A percentile compares a stretch with the other conserved stretches of the same genome.
Evolutionary conservation across 2,113 vertebrate genomes (phyloP).

Genomic region (Labrus mixtus): DNA sequence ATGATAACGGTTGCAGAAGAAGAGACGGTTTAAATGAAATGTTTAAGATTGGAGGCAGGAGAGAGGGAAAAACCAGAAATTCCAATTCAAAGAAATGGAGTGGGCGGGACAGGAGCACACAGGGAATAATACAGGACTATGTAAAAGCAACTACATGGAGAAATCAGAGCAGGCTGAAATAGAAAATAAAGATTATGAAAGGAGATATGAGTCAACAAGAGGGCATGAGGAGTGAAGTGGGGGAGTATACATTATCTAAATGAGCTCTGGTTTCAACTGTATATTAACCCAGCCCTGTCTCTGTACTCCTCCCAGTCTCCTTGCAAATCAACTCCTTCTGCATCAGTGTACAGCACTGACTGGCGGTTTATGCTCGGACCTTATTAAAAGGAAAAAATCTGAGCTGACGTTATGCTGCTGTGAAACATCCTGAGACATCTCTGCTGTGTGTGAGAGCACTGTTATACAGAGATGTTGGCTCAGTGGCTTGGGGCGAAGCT

Average conservation of each 20-base stretch:
- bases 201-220: slow-evolving; percentile 22
- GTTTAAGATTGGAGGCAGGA: slow-evolving; percentile 14
- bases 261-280: slow-evolving; percentile 21
- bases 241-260: slow-evolving; percentile 25
- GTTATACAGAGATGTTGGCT: slow-evolving; percentile 23
- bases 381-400: slow-evolving; percentile 19
- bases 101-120: slow-evolving; percentile 18
- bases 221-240: slow-evolving; percentile 2
- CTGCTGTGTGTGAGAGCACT: slow-evolving; percentile 10
- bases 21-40: slow-evolving; percentile 27
- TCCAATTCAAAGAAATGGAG: slow-evolving; percentile 25
- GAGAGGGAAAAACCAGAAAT: slow-evolving; percentile 6
- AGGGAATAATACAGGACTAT: slow-evolving; percentile 1
- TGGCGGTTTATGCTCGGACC: slow-evolving; percentile 45
- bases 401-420: slow-evolving; percentile 38
- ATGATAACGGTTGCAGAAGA: background rate
- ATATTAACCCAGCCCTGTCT: background rate
- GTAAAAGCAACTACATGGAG: slow-evolving; percentile 4
- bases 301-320: background rate
- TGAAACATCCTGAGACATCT: slow-evolving; percentile 34
- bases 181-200: slow-evolving; percentile 20
- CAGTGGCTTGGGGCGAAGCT: slow-evolving; percentile 14
- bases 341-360: slow-evolving; percentile 52
- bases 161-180: slow-evolving; percentile 11
- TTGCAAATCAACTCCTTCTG: slow-evolving; percentile 14